Evolutionary conservation across 2,797 vertebrate species (phyloP).

Genomic region (Lagodon rhomboides): DNA sequence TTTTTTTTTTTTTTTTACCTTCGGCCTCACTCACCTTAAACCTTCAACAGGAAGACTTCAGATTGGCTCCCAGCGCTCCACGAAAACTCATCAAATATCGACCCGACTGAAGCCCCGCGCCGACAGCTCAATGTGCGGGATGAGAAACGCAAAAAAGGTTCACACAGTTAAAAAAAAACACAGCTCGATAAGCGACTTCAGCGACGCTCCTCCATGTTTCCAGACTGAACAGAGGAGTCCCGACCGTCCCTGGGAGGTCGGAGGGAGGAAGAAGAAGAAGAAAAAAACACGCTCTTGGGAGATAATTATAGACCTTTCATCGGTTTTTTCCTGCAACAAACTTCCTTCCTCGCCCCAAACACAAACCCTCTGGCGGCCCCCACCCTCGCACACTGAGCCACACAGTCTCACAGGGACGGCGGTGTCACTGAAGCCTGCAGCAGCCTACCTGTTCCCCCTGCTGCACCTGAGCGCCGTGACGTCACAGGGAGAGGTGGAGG

Average conservation of each 20-base stretch:
- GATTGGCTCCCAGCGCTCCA: conserved; percentile 12
- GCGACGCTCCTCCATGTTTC: conserved; percentile 30
- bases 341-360: conserved; percentile 74
- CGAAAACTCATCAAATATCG: conserved; percentile 7
- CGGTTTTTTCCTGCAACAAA: conserved; percentile 64
- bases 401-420: accelerated
- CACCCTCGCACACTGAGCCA: background rate
- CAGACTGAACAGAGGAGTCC: no score
- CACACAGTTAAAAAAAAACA: accelerated
- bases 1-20: no score
- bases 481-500: conserved; percentile 31
- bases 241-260: conserved; percentile 14
- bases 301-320: conserved; percentile 75
- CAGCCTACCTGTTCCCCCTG: conserved; percentile 60
- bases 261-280: no score
- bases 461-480: conserved; percentile 81
- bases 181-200: accelerated
- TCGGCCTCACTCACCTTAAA: conserved; percentile 64
- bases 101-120: conserved; percentile 1
- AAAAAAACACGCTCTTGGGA: background rate
- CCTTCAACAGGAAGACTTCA: conserved; percentile 33
- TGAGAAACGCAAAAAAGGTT: background rate
- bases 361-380: conserved; percentile 17
- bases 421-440: no score
- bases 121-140: background rate